Percentiles rank a stretch among this genome's conserved stretches.
These are phyloP conservation scores for Anastatus disparis DNA, from an alignment of 1,140 invertebrate species.

Conservation along the genomic window DNA sequence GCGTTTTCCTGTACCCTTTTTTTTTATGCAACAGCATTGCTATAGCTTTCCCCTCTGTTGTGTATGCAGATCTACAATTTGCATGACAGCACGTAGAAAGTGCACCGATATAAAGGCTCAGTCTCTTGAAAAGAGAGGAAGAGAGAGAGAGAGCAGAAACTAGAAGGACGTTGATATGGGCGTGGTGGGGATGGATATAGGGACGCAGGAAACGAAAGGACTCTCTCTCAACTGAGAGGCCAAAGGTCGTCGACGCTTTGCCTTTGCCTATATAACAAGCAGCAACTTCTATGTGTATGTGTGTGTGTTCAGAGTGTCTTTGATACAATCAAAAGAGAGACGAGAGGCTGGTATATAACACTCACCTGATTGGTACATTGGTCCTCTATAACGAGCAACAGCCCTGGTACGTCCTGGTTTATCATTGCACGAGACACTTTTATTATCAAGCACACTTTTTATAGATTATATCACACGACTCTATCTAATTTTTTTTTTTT, in stretches of 20 bases:
- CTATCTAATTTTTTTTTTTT: too few species aligned
- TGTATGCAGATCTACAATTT: conserved; percentile 19
- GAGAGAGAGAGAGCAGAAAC: background rate
- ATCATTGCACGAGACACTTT: conserved; percentile 61
- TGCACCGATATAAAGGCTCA: conserved; percentile 8
- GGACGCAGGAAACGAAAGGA: background rate
- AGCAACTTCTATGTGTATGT: too few species aligned
- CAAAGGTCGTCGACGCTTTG: conserved; percentile 2
- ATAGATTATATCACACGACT: conserved; percentile 26
- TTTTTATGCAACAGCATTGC: background rate
- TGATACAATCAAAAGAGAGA: too few species aligned
- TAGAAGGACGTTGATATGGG: conserved; percentile 39
- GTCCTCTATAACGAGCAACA: conserved; percentile 54
- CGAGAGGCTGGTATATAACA: too few species aligned
- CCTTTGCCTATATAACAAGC: too few species aligned
- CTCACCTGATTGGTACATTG: conserved; percentile 66
- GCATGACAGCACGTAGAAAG: conserved; percentile 1
- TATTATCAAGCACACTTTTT: conserved; percentile 25
- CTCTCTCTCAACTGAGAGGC: background rate
- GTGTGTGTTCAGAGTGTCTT: too few species aligned
- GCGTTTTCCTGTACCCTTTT: conserved; percentile 10
- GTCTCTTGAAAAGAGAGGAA: background rate
- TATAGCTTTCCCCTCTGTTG: background rate
- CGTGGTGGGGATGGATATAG: conserved; percentile 48
- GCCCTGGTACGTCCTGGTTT: conserved; percentile 48